Conservation (phyloP, 2,797 vertebrate genomes). For the Myiothlypis chrysogaster region DNA sequence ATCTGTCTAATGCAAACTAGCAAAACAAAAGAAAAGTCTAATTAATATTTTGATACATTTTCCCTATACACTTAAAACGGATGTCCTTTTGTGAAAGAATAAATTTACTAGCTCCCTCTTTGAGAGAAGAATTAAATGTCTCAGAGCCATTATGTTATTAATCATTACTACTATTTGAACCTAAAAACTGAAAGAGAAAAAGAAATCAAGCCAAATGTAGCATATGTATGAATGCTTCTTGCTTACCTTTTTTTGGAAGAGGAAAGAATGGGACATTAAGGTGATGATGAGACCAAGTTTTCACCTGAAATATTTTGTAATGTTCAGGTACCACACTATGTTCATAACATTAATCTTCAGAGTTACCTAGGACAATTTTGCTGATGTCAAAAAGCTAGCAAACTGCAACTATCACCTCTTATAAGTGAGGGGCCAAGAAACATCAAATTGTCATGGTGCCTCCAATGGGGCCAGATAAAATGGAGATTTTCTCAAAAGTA, state of each 20-base stretch:
- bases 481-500: background rate
- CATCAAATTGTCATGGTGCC: background rate
- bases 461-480: background rate
- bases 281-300: background rate
- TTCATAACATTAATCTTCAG: background rate
- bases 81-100: slow-evolving; percentile 59
- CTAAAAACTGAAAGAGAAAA: slow-evolving; percentile 19
- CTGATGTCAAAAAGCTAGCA: background rate
- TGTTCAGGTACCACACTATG: background rate
- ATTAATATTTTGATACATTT: slow-evolving; percentile 82
- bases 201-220: background rate
- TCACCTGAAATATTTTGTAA: background rate
- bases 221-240: background rate
- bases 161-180: slow-evolving; percentile 31
- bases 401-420: background rate
- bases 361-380: background rate
- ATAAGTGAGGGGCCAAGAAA: background rate
- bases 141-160: slow-evolving; percentile 32
- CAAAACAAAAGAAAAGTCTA: slow-evolving; percentile 79
- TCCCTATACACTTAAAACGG: slow-evolving; percentile 63
- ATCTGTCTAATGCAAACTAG: slow-evolving; percentile 80
- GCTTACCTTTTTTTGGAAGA: background rate
- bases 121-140: slow-evolving; percentile 36
- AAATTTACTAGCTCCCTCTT: slow-evolving; percentile 32
- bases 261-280: background rate